Base-by-base conservation (phyloP, 2,888 invertebrate species). In the Proisotoma minuta region DNA sequence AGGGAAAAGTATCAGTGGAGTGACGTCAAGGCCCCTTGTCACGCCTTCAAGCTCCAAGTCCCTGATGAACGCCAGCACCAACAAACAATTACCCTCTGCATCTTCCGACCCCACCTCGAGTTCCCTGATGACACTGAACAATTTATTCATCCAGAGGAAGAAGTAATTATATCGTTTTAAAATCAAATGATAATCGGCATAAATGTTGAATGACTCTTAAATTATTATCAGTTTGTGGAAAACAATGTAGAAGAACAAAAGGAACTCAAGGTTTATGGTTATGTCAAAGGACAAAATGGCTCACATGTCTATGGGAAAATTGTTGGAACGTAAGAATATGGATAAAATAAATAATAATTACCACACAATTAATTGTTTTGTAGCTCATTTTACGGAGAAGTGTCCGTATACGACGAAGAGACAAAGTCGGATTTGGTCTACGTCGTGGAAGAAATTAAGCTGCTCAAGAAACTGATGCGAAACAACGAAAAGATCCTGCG, bases 321-420 rank as follows among this genome's bases (percentile, higher is more conserved):
- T 18, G 54, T 66, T 4, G 57, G 68, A 5, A 63, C 49, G 70
- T 69, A 61, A 28, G 40, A n/a, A 47, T 47, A 12, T 18, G 5
- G 5, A 47, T n/a, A 18, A 47, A 47, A 10, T 10, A 2, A 39
- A 1, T 18, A 56, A 3, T 2, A 39, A 23, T 28, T 5, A n/a
- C 27, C 8, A 12, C 4, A 28, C n/a, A 23, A 12, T 43, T 2
- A 8, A 3, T 24, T 2, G 3, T 18, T 29, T 48, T 15, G 18
- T 47, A 68, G 71, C 18, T 62, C 40, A 18, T 73, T 73, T 24
- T 70, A 66, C 52, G 73, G 73, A 12, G 66, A 70, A 57, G 58
- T 73, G 3, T 57, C 60, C 1, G 34, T 68, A 26, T 27, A 43
- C 10, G 63, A 65, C 23, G 12, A 39, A 2, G 48, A 40, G 2